Evolutionary conservation across 2,888 invertebrate species (phyloP).

Genomic region (Stegophylla sp.): DNA sequence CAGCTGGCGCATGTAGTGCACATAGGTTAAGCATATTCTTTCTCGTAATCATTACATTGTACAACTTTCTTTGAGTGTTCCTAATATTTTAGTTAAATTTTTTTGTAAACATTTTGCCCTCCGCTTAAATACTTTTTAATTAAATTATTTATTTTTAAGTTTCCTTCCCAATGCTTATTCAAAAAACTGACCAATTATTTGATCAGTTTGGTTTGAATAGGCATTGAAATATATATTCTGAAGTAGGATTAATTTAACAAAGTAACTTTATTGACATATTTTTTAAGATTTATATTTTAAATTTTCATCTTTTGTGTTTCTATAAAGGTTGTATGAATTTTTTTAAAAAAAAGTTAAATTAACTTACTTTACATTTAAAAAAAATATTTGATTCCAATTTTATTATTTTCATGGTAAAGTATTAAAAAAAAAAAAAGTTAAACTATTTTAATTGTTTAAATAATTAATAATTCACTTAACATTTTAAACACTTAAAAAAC

Average conservation of each 20-base stretch:
- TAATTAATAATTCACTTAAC: neutral
- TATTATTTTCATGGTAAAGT: neutral
- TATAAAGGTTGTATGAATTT: neutral
- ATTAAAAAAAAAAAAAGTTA: neutral
- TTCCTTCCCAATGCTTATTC: constrained; percentile 27
- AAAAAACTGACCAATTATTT: neutral
- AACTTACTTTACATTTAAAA: neutral
- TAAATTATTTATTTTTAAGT: neutral
- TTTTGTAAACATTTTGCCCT: neutral
- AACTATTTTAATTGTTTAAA: neutral
- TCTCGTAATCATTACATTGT: constrained; percentile 14
- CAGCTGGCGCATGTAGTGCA: neutral
- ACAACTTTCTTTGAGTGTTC: constrained; percentile 50
- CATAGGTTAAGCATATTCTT: constrained; percentile 22
- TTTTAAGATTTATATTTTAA: neutral
- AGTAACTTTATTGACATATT: constrained; percentile 16
- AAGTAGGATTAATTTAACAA: neutral
- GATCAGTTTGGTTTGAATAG: no score
- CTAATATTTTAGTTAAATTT: constrained; percentile 28
- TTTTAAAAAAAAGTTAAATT: neutral
- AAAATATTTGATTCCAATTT: neutral
- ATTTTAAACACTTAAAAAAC: neutral
- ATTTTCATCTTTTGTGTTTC: neutral
- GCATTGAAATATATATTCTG: neutral
- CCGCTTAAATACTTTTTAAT: neutral